These are phyloP conservation scores for Eupithecia inturbata DNA, from an alignment of 2,888 invertebrate genomes.

Conservation along the genomic window DNA sequence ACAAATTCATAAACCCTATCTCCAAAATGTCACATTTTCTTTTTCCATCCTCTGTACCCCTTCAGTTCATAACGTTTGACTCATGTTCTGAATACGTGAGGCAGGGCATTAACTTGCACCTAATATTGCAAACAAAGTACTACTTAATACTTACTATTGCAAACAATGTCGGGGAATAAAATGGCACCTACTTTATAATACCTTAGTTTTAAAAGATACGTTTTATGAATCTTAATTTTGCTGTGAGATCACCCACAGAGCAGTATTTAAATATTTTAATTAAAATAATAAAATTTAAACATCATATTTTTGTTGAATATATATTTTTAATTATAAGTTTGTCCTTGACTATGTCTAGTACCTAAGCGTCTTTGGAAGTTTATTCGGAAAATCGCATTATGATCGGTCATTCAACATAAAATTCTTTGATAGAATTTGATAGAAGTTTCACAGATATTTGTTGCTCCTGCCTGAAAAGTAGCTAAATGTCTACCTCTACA, in stretches of 20 bases:
- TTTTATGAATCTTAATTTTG: constrained; percentile 37
- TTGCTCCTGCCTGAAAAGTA: too few relatives aligned
- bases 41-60: constrained; percentile 2
- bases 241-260: constrained; percentile 37
- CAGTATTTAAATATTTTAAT: not conserved
- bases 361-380: too few relatives aligned
- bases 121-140: constrained; percentile 57
- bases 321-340: too few relatives aligned
- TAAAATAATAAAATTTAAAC: too few relatives aligned
- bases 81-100: constrained; percentile 75
- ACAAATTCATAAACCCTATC: not conserved
- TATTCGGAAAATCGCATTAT: too few relatives aligned
- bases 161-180: constrained; percentile 64
- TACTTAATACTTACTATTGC: constrained; percentile 48
- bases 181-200: constrained; percentile 28
- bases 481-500: too few relatives aligned
- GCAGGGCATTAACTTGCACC: constrained; percentile 73
- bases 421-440: too few relatives aligned
- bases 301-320: too few relatives aligned
- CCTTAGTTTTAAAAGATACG: constrained; percentile 37
- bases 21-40: constrained; percentile 45
- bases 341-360: too few relatives aligned
- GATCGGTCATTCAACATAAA: too few relatives aligned
- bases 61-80: constrained; percentile 71
- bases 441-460: too few relatives aligned